Conservation (phyloP, 2,888 invertebrate genomes). For the Ectropis crepuscularia region DNA sequence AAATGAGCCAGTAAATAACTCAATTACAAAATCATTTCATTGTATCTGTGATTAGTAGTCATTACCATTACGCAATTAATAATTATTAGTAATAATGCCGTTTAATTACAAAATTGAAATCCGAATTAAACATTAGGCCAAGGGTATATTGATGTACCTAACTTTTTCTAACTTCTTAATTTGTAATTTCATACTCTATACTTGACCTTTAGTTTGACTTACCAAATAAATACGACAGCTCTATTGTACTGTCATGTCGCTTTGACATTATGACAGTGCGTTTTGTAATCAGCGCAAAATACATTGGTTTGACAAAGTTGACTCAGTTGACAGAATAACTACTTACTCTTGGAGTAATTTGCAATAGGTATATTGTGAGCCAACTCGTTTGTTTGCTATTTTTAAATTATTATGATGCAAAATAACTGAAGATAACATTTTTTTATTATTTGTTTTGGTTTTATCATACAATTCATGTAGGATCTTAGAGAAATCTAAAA, state of each 20-base stretch:
- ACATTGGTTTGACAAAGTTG: too few relatives aligned
- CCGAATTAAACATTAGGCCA: slow-evolving; percentile 18
- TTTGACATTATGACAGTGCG: not conserved
- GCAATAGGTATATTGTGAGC: too few relatives aligned
- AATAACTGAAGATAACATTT: too few relatives aligned
- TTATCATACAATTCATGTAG: too few relatives aligned
- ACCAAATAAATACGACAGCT: not conserved
- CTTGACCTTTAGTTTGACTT: slow-evolving; percentile 4
- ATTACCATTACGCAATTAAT: slow-evolving; percentile 3
- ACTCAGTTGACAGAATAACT: too few relatives aligned
- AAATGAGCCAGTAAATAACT: not conserved
- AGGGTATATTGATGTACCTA: slow-evolving; percentile 19
- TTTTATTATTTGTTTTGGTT: too few relatives aligned
- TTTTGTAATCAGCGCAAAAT: too few relatives aligned
- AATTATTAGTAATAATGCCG: not conserved
- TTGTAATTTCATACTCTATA: not conserved
- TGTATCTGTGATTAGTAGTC: not conserved
- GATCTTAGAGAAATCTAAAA: too few relatives aligned
- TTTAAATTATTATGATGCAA: too few relatives aligned
- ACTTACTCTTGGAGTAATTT: too few relatives aligned
- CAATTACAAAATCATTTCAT: not conserved
- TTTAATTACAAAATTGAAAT: slow-evolving; percentile 3
- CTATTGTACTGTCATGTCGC: not conserved
- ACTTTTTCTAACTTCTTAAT: not conserved
- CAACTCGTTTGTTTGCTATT: too few relatives aligned